A percentile compares a stretch with the other conserved stretches of the same genome.
Conservation (phyloP, 2,797 vertebrate genomes). For the Coregonus ussuriensis region DNA sequence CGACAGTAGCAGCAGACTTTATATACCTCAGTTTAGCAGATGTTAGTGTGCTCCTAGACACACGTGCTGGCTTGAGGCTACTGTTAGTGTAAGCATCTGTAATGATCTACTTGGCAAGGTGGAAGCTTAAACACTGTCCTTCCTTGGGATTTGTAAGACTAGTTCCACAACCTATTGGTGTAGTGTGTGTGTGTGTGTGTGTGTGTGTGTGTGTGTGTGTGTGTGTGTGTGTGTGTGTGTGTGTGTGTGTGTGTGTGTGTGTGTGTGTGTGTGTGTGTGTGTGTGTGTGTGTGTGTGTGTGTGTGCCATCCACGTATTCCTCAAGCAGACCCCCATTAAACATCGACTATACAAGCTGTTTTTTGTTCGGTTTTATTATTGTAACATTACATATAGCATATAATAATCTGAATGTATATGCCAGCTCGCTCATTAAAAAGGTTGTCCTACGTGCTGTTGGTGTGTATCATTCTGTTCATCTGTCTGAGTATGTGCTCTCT, state of each 20-base stretch:
- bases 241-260: not conserved
- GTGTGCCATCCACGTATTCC: slow-evolving; percentile 48
- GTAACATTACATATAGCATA: slow-evolving; percentile 57
- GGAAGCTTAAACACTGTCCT: not conserved
- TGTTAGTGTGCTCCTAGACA: not conserved
- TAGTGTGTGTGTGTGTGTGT: not conserved
- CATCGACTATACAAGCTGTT: slow-evolving; percentile 32
- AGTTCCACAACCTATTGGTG: not conserved
- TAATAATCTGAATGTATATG: slow-evolving; percentile 55
- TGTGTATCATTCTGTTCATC: not conserved
- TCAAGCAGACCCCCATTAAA: slow-evolving; percentile 20
- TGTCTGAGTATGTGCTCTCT: too few relatives aligned
- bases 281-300: not conserved
- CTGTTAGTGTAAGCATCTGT: not conserved
- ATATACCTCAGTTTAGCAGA: not conserved
- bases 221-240: not conserved
- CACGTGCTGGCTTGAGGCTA: not conserved
- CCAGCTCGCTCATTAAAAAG: slow-evolving; percentile 71
- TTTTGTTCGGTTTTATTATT: slow-evolving; percentile 48
- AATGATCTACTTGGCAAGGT: not conserved
- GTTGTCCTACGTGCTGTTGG: slow-evolving; percentile 28
- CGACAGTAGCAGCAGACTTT: not conserved
- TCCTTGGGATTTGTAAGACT: not conserved
- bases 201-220: not conserved
- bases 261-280: not conserved